Percentiles rank a stretch among this genome's conserved stretches.
These are phyloP conservation scores for Augochlora pura DNA, from an alignment of 1,140 invertebrate genomes.

Conservation along the genomic window DNA sequence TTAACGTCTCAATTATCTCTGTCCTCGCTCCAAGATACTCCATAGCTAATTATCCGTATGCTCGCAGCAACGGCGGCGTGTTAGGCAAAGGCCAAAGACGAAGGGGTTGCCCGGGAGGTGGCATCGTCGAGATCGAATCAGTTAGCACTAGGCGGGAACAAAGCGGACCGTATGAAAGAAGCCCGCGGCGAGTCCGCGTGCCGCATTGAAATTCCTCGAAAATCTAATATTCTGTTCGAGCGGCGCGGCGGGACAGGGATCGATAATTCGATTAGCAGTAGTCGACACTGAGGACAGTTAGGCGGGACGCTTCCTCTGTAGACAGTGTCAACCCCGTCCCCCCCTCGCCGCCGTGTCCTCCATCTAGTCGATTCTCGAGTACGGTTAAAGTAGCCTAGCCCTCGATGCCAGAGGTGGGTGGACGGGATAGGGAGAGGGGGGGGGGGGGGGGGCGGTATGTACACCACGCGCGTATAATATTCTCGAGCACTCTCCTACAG, in stretches of 20 bases:
- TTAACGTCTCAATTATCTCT: no score
- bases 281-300: constrained; percentile 56
- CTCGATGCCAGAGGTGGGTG: neutral
- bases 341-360: neutral
- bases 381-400: constrained; percentile 59
- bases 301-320: constrained; percentile 34
- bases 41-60: no score
- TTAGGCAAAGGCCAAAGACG: no score
- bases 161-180: constrained; percentile 47
- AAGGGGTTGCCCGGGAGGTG: neutral
- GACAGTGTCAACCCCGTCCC: neutral
- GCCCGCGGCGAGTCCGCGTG: constrained; percentile 30
- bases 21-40: no score
- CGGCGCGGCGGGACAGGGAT: constrained; percentile 53
- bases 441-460: constrained; percentile 15
- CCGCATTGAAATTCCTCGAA: constrained; percentile 60
- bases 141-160: neutral
- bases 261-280: constrained; percentile 72
- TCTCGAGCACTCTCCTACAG: constrained; percentile 68
- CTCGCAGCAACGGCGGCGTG: no score
- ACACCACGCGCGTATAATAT: constrained; percentile 64
- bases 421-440: no score
- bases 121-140: neutral
- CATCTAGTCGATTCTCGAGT: constrained; percentile 22
- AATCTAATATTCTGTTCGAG: constrained; percentile 62